phyloP scores from a whole-genome alignment of 2,113 vertebrate species.

The Sardina pilchardus region DNA sequence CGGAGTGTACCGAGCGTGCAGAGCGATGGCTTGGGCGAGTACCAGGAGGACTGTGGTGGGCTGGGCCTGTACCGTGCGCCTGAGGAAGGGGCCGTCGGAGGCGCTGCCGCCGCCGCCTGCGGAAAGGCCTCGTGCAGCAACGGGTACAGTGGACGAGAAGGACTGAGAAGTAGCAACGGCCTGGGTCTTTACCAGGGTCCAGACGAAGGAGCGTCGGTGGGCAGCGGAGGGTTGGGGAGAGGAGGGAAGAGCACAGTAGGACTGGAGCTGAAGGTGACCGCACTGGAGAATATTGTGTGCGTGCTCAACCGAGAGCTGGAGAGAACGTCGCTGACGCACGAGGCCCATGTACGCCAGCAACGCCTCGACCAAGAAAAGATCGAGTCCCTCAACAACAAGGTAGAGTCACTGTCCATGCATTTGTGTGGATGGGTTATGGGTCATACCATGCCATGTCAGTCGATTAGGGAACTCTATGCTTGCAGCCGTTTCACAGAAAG shows the following conservation, averaged over 20 bases:
- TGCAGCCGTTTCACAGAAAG: no score
- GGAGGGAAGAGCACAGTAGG: slow-evolving; percentile 40
- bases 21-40: slow-evolving; percentile 23
- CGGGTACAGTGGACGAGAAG: neutral
- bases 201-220: neutral
- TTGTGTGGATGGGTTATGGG: neutral
- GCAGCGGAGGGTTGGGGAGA: neutral
- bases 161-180: neutral
- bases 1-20: neutral
- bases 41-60: slow-evolving; percentile 43
- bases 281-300: slow-evolving; percentile 95
- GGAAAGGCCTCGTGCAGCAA: neutral
- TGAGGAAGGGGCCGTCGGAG: slow-evolving; percentile 70
- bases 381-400: slow-evolving; percentile 86
- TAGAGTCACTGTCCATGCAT: slow-evolving; percentile 48
- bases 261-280: slow-evolving; percentile 85
- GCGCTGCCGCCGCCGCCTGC: slow-evolving; percentile 68
- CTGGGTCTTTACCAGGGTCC: neutral
- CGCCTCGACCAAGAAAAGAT: slow-evolving; percentile 92
- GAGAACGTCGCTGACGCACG: slow-evolving; percentile 79
- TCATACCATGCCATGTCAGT: neutral
- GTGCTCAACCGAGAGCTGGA: slow-evolving; percentile 95
- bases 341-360: slow-evolving; percentile 86
- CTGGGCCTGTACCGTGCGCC: slow-evolving; percentile 43
- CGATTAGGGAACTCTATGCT: no score